These are phyloP conservation scores for Psittacula cyanocephala DNA, from an alignment of 2,113 vertebrate species.

Conservation along the genomic window DNA sequence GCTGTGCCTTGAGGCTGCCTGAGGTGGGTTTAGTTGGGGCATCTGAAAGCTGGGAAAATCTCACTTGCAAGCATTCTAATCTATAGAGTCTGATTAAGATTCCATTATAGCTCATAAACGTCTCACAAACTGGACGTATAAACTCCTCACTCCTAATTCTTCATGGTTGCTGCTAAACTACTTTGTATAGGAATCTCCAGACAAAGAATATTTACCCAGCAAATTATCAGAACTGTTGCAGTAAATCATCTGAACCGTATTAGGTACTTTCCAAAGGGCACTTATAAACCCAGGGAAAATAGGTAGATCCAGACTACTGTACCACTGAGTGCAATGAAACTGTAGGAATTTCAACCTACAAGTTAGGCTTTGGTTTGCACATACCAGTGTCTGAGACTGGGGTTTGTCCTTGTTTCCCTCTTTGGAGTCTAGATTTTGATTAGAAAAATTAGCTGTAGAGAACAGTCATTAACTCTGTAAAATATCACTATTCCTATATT, in stretches of 20 bases:
- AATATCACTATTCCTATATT: neutral
- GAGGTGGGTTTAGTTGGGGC: neutral
- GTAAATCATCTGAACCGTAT: neutral
- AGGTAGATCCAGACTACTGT: neutral
- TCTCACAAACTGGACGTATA: neutral
- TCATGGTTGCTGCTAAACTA: neutral
- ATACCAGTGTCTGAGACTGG: neutral
- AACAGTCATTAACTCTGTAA: neutral
- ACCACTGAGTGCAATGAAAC: neutral
- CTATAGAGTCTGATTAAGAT: neutral
- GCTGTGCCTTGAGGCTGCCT: conserved; percentile 1
- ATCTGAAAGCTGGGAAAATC: neutral
- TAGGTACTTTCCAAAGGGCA: neutral
- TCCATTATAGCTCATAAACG: neutral
- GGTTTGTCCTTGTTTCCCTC: neutral
- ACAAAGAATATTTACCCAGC: neutral
- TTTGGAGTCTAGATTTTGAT: neutral
- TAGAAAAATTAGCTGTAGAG: neutral
- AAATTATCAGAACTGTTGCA: neutral
- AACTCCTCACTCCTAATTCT: neutral
- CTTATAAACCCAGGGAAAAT: neutral
- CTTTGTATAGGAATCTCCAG: neutral
- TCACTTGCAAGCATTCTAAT: neutral
- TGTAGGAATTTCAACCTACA: neutral
- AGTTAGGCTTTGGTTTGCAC: neutral